Evolutionary conservation across 2,113 vertebrate species (phyloP), one percentile per base, ranked within the genome.

Genomic region (Chamaetylas fuelleborni): DNA sequence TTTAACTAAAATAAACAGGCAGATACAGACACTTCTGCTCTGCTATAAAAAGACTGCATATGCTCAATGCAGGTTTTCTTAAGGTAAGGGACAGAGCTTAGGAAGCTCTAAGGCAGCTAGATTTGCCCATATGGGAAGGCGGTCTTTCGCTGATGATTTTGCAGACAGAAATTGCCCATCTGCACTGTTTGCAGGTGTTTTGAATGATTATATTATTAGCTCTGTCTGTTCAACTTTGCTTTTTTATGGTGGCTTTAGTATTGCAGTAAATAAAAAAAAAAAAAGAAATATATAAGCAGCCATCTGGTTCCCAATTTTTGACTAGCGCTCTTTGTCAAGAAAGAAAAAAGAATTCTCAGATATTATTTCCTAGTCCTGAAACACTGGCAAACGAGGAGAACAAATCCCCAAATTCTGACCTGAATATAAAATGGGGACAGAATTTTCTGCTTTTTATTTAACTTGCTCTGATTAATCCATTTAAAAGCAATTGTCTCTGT

Each of bases 161-260:
- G 98, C 97, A 97, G 98, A 98, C 98, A 97, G 98, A 99, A 99
- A 99, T 99, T 98, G 98, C 98, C 99, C 99, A 99, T 99, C 99
- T 99, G 99, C 98, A 99, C 97, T 97, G 98, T 98, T 98, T 99
- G 98, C 99, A 99, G 99, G 99, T 99, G 99, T 99, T 99, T 98
- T 98, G 98, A 99, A 99, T 99, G 99, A 99, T 99, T 99, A 99
- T 99, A 99, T 99, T 99, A 99, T 99, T 99, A 99, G 98, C 99
- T 99, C 98, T 99, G 98, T 99, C 98, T 98, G 98, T 98, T 99
- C 98, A 99, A 98, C 98, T 99, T 98, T 98, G 98, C 98, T 98
- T 98, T 98, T 99, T 99, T 98, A 99, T 99, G 98, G 98, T 98
- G 98, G 97, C 98, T 99, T 98, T 98, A 98, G 99, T 98, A 97